Evolutionary conservation across 2,888 invertebrate species (phyloP), one percentile per base, ranked within the genome.

Genomic region (Agrochola macilenta): DNA sequence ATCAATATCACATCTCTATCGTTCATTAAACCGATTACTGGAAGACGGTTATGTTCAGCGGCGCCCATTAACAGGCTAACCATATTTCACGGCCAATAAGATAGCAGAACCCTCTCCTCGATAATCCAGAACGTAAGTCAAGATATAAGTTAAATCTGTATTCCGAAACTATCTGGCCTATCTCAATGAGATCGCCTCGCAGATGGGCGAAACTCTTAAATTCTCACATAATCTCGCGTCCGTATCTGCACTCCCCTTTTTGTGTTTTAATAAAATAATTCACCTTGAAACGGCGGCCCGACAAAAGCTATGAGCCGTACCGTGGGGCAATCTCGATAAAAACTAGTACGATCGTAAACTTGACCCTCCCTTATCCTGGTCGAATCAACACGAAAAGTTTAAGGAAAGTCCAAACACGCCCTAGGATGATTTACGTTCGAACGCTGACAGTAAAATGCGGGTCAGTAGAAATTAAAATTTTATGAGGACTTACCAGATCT

Each of bases 301-400:
- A 88, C 93, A 92, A 93, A 93, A 92, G 93, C 93, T 92, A 93
- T 92, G 93, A 93, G 93, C 92, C 92, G 91, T 92, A 79, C 81
- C 92, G 91, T 91, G 87, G 92, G 92, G 91, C 93, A 94, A 95
- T 95, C 95, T 94, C 94, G 95, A 95, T 95, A 95, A 95, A 94
- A 95, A 93, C 93, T 91, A 92, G 93, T 90, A 87, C 91, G 93
- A 93, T 95, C 94, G 93, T 95, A 95, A 96, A 95, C 93, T 93
- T 93, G 94, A 95, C 95, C 95, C 94, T 92, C 91, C 88, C 90
- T 94, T 95, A 95, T 95, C 95, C 92, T 90, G 88, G 87, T 86
- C 91, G 90, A 93, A 95, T 95, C 95, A 93, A 94, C 94, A 93
- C 93, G 93, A 88, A 92, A 93, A 93, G 85, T 90, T 89, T 82